These are phyloP conservation scores for Melanotaenia pygmaea DNA, from an alignment of 2,797 vertebrate genomes.

Conservation along the genomic window DNA sequence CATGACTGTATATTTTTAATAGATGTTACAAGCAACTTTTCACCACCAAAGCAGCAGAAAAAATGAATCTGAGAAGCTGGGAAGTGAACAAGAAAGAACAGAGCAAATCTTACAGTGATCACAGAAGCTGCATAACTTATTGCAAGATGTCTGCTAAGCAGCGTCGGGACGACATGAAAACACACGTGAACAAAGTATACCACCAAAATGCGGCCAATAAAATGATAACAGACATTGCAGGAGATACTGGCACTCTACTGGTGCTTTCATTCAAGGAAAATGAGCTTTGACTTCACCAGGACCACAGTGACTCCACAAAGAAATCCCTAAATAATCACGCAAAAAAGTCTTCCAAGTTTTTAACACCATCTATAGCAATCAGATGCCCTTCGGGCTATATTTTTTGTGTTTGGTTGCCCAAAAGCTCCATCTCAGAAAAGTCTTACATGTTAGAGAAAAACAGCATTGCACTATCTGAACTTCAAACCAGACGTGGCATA, in stretches of 20 bases:
- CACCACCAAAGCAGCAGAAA: constrained; percentile 2
- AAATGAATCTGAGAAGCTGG: background rate
- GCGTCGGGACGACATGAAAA: constrained; percentile 1
- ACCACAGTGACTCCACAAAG: background rate
- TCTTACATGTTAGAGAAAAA: constrained; percentile 19
- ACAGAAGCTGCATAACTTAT: constrained; percentile 32
- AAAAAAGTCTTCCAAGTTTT: background rate
- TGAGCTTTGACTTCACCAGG: background rate
- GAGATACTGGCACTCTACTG: background rate
- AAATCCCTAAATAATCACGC: background rate
- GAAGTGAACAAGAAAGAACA: constrained; percentile 5
- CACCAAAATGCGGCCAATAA: background rate
- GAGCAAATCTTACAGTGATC: constrained; percentile 24
- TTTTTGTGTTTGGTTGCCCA: background rate
- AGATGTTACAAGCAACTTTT: background rate
- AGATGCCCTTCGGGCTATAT: background rate
- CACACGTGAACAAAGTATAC: background rate
- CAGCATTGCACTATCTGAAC: constrained; percentile 6
- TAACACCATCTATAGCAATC: background rate
- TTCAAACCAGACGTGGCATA: constrained; percentile 52
- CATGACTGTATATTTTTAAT: background rate
- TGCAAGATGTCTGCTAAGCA: constrained; percentile 40
- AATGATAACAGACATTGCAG: background rate
- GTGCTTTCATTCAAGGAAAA: background rate
- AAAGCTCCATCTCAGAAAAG: background rate